Percentiles rank a stretch among this genome's conserved stretches.
Conservation (phyloP, 1,140 invertebrate species). For the Papilio aristodemus region DNA sequence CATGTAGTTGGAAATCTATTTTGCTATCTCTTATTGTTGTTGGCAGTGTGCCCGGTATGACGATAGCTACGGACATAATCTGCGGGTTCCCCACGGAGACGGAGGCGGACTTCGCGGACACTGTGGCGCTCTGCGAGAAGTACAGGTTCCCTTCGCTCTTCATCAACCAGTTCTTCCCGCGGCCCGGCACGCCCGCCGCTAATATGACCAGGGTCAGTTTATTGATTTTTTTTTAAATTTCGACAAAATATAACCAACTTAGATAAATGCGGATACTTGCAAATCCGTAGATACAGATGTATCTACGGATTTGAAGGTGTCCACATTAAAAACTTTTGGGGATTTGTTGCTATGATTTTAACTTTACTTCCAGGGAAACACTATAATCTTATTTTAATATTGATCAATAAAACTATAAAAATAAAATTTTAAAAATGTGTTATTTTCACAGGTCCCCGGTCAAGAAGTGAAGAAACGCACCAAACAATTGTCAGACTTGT, state of each 20-base stretch:
- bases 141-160: constrained; percentile 97
- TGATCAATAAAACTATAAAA: no score
- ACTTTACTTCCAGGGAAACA: no score
- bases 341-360: no score
- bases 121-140: constrained; percentile 90
- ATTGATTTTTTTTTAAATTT: background rate
- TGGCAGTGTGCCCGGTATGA: constrained; percentile 90
- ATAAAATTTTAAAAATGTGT: background rate
- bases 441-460: constrained; percentile 82
- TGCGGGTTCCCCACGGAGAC: constrained; percentile 99
- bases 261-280: no score
- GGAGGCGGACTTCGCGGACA: constrained; percentile 93
- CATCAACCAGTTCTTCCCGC: constrained; percentile 98
- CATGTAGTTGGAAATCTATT: background rate
- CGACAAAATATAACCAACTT: no score
- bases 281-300: no score
- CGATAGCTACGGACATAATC: constrained; percentile 98
- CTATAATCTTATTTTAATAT: no score
- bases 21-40: background rate
- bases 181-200: constrained; percentile 97
- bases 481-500: constrained; percentile 93
- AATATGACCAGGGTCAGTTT: constrained; percentile 85
- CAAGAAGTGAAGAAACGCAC: constrained; percentile 95
- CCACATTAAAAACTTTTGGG: no score
- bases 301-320: no score